Conservation (phyloP, 2,888 invertebrate species). For the Drosophila pseudotalamancana region DNA sequence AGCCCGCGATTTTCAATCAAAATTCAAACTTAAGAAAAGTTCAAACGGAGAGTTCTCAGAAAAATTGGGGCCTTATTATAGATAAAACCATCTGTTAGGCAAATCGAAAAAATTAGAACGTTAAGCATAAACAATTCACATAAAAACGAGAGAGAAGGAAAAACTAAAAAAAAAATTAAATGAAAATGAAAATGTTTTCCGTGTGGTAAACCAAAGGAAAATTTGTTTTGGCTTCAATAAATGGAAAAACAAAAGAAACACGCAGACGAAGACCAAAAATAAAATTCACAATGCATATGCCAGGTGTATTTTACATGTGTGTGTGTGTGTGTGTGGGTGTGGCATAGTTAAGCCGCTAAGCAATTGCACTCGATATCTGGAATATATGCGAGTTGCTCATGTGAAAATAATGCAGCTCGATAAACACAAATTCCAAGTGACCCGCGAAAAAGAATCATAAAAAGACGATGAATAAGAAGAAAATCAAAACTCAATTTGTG, state of each 20-base stretch:
- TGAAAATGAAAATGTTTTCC: constrained; percentile 24
- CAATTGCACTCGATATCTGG: constrained; percentile 72
- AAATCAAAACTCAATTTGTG: constrained; percentile 1
- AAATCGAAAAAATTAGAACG: constrained; percentile 59
- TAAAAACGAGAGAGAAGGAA: constrained; percentile 4
- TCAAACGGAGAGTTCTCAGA: constrained; percentile 68
- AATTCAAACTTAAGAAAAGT: constrained; percentile 49
- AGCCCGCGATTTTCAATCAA: constrained; percentile 3
- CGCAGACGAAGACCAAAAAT: constrained; percentile 60
- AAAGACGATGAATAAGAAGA: too few species aligned
- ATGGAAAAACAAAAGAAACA: constrained; percentile 37
- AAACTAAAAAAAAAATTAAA: constrained; percentile 10
- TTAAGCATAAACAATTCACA: constrained; percentile 66
- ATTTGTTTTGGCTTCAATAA: constrained; percentile 34
- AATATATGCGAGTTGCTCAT: constrained; percentile 37
- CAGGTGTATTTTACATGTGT: constrained; percentile 48
- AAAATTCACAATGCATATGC: constrained; percentile 54
- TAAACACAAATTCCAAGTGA: constrained; percentile 13
- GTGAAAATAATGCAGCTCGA: constrained; percentile 14
- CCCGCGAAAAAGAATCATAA: neutral
- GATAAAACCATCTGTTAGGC: constrained; percentile 73
- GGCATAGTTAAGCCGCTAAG: constrained; percentile 43
- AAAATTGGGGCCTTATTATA: constrained; percentile 25
- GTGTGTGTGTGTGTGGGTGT: neutral
- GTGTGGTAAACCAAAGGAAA: constrained; percentile 68